A percentile compares a stretch with the other conserved stretches of the same genome.
These are phyloP conservation scores for Seriola aureovittata DNA, from an alignment of 2,113 vertebrate genomes.

Conservation along the genomic window DNA sequence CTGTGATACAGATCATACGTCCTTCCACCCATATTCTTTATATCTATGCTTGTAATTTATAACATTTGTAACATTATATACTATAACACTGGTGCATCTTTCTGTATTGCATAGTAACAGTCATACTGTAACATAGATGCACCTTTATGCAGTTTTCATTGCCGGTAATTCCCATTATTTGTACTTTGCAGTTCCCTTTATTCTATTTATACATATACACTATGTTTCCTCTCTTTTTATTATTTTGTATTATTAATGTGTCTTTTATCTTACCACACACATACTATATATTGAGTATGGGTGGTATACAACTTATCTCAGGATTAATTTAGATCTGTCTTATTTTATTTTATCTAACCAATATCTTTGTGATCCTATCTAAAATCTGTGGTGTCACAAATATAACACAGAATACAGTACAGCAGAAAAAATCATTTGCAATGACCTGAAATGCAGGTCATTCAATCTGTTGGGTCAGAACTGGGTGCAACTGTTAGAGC, in stretches of 20 bases:
- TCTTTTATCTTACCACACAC: not conserved
- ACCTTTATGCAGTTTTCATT: not conserved
- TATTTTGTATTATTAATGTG: not conserved
- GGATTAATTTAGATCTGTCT: not conserved
- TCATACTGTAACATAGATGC: not conserved
- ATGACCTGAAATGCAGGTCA: not conserved
- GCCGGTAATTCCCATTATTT: not conserved
- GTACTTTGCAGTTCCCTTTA: no score
- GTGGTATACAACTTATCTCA: not conserved
- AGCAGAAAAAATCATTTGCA: not conserved
- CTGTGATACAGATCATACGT: not conserved
- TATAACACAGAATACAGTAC: not conserved
- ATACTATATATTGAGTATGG: not conserved
- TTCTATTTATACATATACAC: no score
- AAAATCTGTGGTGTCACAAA: not conserved
- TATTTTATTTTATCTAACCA: no score
- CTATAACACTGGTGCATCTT: no score
- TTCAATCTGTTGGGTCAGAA: conserved; percentile 3
- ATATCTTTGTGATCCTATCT: not conserved
- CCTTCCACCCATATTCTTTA: no score
- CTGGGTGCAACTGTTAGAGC: not conserved
- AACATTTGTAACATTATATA: no score
- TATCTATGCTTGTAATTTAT: no score
- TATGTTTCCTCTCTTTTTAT: not conserved
- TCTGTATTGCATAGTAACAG: not conserved